These are phyloP conservation scores for Tragelaphus eurycerus DNA, from an alignment of 2,797 vertebrate species.

Conservation along the genomic window DNA sequence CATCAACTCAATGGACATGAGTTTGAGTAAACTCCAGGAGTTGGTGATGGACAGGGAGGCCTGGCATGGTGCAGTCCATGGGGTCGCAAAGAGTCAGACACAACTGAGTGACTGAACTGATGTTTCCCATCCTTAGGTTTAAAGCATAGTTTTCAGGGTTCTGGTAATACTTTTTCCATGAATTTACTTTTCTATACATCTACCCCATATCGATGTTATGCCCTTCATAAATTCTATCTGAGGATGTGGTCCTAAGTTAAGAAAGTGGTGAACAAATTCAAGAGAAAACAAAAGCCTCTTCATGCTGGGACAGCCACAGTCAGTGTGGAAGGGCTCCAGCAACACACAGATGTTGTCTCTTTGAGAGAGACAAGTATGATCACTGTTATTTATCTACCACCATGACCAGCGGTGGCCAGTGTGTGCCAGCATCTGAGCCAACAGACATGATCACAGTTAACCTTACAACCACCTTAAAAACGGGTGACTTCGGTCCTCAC, in stretches of 20 bases:
- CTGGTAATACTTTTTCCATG: not conserved
- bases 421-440: too few relatives aligned
- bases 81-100: not conserved
- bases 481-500: not conserved
- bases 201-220: not conserved
- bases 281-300: not conserved
- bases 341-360: rapidly evolving
- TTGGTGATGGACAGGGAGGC: not conserved
- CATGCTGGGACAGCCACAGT: not conserved
- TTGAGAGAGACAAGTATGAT: not conserved
- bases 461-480: not conserved
- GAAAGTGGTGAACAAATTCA: not conserved
- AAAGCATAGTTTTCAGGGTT: not conserved
- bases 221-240: not conserved
- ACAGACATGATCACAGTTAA: not conserved
- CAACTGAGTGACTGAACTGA: not conserved
- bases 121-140: not conserved
- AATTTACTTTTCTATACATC: not conserved
- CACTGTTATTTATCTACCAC: not conserved
- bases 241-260: not conserved
- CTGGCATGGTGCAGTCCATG: not conserved
- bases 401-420: rapidly evolving
- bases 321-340: not conserved
- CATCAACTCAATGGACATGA: not conserved
- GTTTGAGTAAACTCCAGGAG: not conserved